These are phyloP conservation scores for Mungos mungo DNA, from an alignment of 2,113 vertebrate genomes.

Conservation along the genomic window DNA sequence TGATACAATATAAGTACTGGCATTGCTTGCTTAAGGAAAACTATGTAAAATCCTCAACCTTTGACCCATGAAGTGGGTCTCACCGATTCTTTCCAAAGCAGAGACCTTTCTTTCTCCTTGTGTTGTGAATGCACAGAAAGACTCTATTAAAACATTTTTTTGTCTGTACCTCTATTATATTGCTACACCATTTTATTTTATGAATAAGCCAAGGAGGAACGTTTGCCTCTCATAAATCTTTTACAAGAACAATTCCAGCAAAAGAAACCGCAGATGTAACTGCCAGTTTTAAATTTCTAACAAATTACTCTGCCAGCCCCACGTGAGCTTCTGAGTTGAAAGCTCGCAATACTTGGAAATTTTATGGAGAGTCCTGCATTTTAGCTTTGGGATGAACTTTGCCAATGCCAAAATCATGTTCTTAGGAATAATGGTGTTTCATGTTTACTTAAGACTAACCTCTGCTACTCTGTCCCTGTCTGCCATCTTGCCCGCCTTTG, in stretches of 20 bases:
- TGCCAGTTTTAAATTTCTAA: slow-evolving; percentile 77
- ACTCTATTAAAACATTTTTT: not conserved
- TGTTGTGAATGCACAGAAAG: slow-evolving; percentile 41
- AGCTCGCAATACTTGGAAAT: slow-evolving; percentile 60
- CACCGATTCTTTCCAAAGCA: slow-evolving; percentile 7
- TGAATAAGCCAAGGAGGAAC: slow-evolving; percentile 61
- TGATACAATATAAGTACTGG: not conserved
- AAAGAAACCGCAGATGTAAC: slow-evolving; percentile 52
- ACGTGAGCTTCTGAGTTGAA: slow-evolving; percentile 66
- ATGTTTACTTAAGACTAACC: not conserved
- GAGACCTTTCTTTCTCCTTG: not conserved
- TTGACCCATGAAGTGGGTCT: not conserved
- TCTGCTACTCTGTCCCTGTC: not conserved
- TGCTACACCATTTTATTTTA: slow-evolving; percentile 58
- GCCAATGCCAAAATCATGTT: slow-evolving; percentile 12
- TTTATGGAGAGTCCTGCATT: slow-evolving; percentile 9
- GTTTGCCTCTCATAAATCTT: slow-evolving; percentile 62
- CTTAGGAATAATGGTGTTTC: not conserved
- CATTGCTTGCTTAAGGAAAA: slow-evolving; percentile 17
- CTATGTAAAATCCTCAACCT: not conserved
- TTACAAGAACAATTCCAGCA: slow-evolving; percentile 62
- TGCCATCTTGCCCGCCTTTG: not conserved
- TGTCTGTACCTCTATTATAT: slow-evolving; percentile 41
- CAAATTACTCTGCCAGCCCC: slow-evolving; percentile 72
- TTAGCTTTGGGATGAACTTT: slow-evolving; percentile 41